phyloP scores from a whole-genome alignment of 2,797 vertebrate species.

The Gambelia wislizenii region DNA sequence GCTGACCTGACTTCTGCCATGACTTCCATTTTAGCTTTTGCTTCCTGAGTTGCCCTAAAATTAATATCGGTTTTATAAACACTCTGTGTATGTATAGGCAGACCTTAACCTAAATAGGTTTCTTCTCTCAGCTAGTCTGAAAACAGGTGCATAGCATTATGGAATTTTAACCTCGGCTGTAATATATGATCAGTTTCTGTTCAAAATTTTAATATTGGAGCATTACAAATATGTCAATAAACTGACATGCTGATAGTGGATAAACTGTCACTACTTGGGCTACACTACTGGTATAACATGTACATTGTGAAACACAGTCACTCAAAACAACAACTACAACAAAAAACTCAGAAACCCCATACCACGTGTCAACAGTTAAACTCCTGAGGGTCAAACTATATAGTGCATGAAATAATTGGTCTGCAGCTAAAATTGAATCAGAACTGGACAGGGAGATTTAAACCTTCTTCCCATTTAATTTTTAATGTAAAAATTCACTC shows the following conservation, averaged over 20 bases:
- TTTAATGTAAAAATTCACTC: too few relatives aligned
- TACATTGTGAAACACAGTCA: neutral
- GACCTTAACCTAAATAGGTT: neutral
- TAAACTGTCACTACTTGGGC: neutral
- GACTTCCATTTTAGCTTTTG: slow-evolving; percentile 69
- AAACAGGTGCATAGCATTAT: neutral
- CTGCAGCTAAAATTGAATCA: too few relatives aligned
- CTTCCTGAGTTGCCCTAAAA: slow-evolving; percentile 74
- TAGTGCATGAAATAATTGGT: too few relatives aligned
- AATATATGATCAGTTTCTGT: neutral
- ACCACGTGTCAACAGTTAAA: neutral
- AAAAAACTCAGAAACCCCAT: neutral
- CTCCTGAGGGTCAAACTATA: neutral
- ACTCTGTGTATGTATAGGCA: neutral
- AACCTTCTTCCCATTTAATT: too few relatives aligned
- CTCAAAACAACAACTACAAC: neutral
- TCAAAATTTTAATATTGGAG: neutral
- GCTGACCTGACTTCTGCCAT: slow-evolving; percentile 64
- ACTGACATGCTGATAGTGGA: neutral
- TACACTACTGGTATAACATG: neutral
- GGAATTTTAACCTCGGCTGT: neutral
- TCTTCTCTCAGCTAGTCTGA: too few relatives aligned
- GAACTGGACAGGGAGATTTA: too few relatives aligned
- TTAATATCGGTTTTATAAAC: neutral
- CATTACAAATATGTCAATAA: neutral